Base-by-base conservation (phyloP, 1,140 invertebrate species). In the Ephestia elutella region DNA sequence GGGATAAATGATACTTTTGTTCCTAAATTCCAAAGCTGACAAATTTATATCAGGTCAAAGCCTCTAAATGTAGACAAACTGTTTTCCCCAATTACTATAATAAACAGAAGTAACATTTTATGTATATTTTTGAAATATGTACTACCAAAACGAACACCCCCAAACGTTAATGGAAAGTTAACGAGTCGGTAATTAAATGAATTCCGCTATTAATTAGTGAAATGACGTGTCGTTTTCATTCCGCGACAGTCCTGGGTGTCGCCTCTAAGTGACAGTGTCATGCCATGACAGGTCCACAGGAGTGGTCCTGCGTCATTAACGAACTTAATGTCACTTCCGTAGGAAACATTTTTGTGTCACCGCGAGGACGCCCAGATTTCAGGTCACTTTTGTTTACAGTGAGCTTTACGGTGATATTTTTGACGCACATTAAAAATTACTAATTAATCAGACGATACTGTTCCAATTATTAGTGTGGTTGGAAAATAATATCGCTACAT, bases 181-280 rank as follows among this genome's bases (percentile, higher is more conserved):
- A 44, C 38, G 38, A 44, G 13, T 4, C 38, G 5, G 7, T n/a
- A 59, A 60, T 56, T 51, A 66, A 65, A 69, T 57, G 28, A 61
- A 60, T 63, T 57, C 61, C 62, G 35, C 11, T 25, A 53, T 63
- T 70, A 72, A 72, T 72, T 72, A 72, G 30, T 60, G 21, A 62
- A 70, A 67, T 67, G 64, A 59, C 58, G 38, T 60, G 67, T 70
- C 61, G 65, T 58, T 60, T 61, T 62, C 63, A 32, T 8, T 57
- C 28, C 54, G 63, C 51, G 63, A 56, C 59, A 49, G 49, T 62
- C 68, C 63, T 63, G 54, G 50, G 55, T 54, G 66, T 59, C 54
- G 56, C 63, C 30, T 64, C 48, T 32, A 44, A 44, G n/a, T 44
- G 13, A 44, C 38, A 10, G 38, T 44, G 69, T 58, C 66, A 63